Conservation (phyloP, 2,797 vertebrate species). For the Xerus rutilus region DNA sequence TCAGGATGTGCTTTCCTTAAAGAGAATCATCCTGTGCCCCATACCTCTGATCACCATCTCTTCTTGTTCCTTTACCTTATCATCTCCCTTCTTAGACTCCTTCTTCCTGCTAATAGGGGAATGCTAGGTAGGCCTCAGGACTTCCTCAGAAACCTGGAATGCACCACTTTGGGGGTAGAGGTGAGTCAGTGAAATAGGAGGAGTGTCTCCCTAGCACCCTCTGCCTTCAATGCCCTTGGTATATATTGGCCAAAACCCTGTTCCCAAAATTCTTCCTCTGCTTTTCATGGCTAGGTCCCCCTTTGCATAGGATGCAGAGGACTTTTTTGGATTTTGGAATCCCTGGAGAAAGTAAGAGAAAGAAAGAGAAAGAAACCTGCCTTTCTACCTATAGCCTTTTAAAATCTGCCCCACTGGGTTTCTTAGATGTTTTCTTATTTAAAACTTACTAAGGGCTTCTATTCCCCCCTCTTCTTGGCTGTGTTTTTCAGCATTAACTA, state of each 20-base stretch:
- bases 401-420: neutral
- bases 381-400: conserved; percentile 30
- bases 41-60: neutral
- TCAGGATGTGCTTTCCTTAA: neutral
- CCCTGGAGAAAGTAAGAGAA: neutral
- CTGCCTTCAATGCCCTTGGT: neutral
- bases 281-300: neutral
- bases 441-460: neutral
- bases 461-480: neutral
- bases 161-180: neutral
- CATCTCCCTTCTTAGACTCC: neutral
- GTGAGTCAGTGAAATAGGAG: neutral
- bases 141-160: neutral
- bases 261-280: neutral
- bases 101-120: neutral
- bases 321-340: conserved; percentile 11
- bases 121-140: neutral
- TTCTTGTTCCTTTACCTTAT: neutral
- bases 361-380: neutral
- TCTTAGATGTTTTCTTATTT: conserved; percentile 19
- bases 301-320: neutral
- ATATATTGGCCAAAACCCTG: neutral
- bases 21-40: neutral
- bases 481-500: conserved; percentile 27
- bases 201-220: neutral